Evolutionary conservation across 1,140 invertebrate species (phyloP), one percentile per base, ranked within the genome.

Genomic region (Ceratina calcarata): DNA sequence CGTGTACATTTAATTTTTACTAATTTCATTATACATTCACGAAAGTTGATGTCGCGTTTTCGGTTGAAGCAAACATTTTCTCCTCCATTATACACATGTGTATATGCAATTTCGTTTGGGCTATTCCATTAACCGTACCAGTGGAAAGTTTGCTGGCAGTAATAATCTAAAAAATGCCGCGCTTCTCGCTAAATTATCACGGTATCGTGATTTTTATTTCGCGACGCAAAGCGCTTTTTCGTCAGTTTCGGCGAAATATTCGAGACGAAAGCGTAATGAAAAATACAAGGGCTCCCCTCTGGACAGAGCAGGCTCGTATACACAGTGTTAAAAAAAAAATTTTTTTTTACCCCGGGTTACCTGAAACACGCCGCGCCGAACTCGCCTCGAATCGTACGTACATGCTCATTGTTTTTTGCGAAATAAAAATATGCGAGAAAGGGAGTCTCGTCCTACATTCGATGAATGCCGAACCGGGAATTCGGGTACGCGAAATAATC

Each of bases 401-500:
- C 1, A 15, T 22, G 2, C 0, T 15, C 7, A 0, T 15, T 3
- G 32, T 57, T 58, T n/a, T 57, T 75, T 8, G 0, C 1, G 13
- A 27, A n/a, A 45, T 20, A 15, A 68, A 76, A 20, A 32, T 16
- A 7, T 32, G 16, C 18, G 53, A 53, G 51, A 51, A n/a, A 3
- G 3, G 51, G 53, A 18, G 16, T 18, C 37, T 45, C 37, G 37
- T 45, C 37, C 37, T 45, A 45, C 7, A 45, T 45, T 37, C 1
- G 24, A 22, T 55, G 72, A 78, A 67, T 65, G 20, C 61, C 66
- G 27, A 32, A 51, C 65, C 75, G 70, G 76, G 70, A 81, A 83
- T 69, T 82, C 62, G 67, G 82, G 64, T 82, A 81, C 67, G 57
- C 68, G 82, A 82, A 82, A 82, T 83, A 83, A 83, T 81, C 62